Evolutionary conservation across 2,888 invertebrate species (phyloP), one percentile per base, ranked within the genome.

Genomic region (Melipona beecheii): DNA sequence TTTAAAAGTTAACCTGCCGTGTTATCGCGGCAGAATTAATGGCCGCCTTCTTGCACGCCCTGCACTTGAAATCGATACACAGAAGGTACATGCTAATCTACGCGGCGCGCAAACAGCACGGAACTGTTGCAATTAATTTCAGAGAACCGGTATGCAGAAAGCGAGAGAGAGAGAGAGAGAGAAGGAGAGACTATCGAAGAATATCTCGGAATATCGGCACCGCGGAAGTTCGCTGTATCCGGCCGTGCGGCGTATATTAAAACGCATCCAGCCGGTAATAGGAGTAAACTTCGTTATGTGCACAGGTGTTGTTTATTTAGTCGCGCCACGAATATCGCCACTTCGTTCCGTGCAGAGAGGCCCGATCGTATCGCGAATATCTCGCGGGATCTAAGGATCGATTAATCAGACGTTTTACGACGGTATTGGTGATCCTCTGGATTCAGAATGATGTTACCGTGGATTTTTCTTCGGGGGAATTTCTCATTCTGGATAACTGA

Each of bases 101-200:
- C 66, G 75, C 19, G 58, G 71, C 27, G 71, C n/a, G 74, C 64
- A 78, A 82, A 78, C 31, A 82, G 68, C 52, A n/a, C 66, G n/a
- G 64, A 69, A 76, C 75, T 69, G 75, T 56, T 76, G 84, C 75
- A 82, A 82, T 84, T 84, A 78, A 82, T 84, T 78, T 75, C 68
- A 78, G 31, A 72, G 72, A 84, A 78, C 84, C 84, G 64, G 84
- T 81, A 81, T 65, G 81, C 49, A n/a, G 60, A 64, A 2, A 43
- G 36, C 9, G 36, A 36, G 36, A 9, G 36, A 36, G 36, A 36
- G 36, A 36, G 36, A 36, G 11, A 43, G 43, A 43, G 9, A 43
- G 27, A 27, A 27, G 27, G 27, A 27, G 43, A 1, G 43, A 52
- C 58, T 75, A 75, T 78, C 78, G 75, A 50, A 27, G 78, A 77